Percentiles rank a stretch among this genome's conserved stretches.
Evolutionary conservation across 64 coral and sea anemone species (phyloP).

Genomic region (Stichodactyla helianthus): DNA sequence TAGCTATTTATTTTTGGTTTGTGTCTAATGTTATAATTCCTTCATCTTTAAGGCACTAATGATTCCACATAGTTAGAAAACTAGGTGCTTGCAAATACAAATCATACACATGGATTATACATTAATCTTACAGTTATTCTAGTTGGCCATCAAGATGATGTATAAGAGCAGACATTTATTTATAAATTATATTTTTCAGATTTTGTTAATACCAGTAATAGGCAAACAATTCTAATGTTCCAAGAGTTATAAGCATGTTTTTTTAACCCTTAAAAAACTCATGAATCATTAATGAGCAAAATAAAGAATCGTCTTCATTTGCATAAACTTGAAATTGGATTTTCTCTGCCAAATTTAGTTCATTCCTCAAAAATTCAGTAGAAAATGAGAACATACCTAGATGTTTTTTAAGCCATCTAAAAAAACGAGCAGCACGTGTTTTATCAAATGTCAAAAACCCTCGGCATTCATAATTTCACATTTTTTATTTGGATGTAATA

Average conservation of each 20-base stretch:
- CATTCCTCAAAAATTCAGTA: too few relatives aligned
- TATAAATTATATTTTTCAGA: neutral
- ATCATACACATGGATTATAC: neutral
- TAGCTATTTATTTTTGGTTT: neutral
- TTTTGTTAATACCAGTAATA: too few relatives aligned
- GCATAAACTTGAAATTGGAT: too few relatives aligned
- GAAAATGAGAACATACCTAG: too few relatives aligned
- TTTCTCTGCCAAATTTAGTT: too few relatives aligned
- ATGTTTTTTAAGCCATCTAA: too few relatives aligned
- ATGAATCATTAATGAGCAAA: too few relatives aligned
- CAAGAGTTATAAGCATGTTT: neutral
- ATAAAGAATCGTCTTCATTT: too few relatives aligned
- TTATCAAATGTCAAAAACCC: too few relatives aligned
- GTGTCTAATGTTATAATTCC: neutral
- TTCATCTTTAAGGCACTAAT: neutral
- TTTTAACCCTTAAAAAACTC: neutral
- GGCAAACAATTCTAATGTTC: neutral
- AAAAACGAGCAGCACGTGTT: too few relatives aligned
- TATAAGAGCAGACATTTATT: neutral
- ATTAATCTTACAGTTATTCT: neutral
- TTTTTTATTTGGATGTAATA: neutral
- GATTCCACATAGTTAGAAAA: neutral
- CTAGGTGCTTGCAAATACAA: neutral
- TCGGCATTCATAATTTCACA: neutral
- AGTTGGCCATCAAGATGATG: neutral